A percentile compares a stretch with the other conserved stretches of the same genome.
Evolutionary conservation across 23 tunicate species (phyloP).

Genomic region (Oikopleura vanhoeffeni): DNA sequence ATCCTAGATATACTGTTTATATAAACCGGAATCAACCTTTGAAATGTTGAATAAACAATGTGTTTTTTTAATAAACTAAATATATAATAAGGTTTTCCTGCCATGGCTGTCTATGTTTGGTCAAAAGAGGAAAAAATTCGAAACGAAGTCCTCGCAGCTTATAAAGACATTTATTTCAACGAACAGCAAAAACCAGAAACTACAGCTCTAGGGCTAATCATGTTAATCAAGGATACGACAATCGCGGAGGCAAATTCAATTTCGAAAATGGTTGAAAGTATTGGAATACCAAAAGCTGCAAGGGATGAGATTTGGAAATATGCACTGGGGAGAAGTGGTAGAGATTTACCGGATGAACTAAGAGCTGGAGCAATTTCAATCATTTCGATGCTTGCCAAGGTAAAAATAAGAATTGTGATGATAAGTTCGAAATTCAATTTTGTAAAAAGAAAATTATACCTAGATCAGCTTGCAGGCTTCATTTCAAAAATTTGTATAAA

Average conservation of each 20-base stretch:
- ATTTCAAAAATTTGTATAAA: too few species aligned
- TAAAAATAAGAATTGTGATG: too few species aligned
- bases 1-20: too few species aligned
- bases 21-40: too few species aligned
- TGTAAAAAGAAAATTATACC: too few species aligned
- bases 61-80: too few species aligned
- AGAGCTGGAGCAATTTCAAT: not conserved
- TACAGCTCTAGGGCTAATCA: not conserved
- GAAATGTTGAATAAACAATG: too few species aligned
- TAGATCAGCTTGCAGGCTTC: too few species aligned
- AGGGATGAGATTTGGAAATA: not conserved
- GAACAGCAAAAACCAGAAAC: not conserved
- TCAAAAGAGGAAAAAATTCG: conserved; percentile 1
- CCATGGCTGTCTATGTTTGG: not conserved
- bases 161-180: conserved; percentile 10
- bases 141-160: not conserved
- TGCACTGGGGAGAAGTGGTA: not conserved
- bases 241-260: not conserved
- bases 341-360: not conserved
- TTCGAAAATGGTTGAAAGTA: not conserved
- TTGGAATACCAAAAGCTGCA: not conserved
- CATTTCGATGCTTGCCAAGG: not conserved
- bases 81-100: not conserved
- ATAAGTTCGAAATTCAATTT: too few species aligned
- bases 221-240: not conserved